Conservation (phyloP, 2,888 invertebrate genomes). For the Reticulitermes lucifugus region DNA sequence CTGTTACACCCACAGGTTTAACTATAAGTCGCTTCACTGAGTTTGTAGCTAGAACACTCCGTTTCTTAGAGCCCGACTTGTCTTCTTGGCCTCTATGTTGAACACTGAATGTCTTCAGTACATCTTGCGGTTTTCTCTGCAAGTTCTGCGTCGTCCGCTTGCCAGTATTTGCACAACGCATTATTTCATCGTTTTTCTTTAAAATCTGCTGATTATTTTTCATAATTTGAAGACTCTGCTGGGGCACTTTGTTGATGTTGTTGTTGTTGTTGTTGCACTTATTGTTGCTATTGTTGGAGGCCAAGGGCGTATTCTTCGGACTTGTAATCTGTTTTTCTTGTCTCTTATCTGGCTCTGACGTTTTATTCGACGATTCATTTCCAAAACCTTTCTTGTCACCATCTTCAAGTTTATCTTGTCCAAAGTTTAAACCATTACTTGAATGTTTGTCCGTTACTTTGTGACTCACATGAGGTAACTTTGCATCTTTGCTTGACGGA, state of each 20-base stretch:
- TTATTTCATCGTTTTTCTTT: conserved; percentile 50
- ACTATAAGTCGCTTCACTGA: neutral
- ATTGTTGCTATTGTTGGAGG: neutral
- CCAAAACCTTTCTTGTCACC: neutral
- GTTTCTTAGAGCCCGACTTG: conserved; percentile 9
- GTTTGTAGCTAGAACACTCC: neutral
- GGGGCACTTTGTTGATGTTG: conserved; percentile 10
- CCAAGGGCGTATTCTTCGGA: neutral
- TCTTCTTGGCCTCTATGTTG: neutral
- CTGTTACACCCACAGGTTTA: neutral
- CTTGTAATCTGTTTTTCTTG: neutral
- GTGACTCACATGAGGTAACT: neutral
- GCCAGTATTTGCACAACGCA: neutral
- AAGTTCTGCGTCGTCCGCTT: neutral
- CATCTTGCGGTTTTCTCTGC: conserved; percentile 7
- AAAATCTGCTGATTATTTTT: conserved; percentile 48
- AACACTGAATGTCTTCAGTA: neutral
- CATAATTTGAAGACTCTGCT: neutral
- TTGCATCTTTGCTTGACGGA: neutral
- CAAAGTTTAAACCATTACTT: neutral
- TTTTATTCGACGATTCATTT: no score
- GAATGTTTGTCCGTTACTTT: neutral
- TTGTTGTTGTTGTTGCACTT: neutral
- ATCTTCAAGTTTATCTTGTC: neutral
- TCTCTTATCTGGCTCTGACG: neutral